Conservation (phyloP, 2,113 vertebrate species). For the Aphyosemion australe region DNA sequence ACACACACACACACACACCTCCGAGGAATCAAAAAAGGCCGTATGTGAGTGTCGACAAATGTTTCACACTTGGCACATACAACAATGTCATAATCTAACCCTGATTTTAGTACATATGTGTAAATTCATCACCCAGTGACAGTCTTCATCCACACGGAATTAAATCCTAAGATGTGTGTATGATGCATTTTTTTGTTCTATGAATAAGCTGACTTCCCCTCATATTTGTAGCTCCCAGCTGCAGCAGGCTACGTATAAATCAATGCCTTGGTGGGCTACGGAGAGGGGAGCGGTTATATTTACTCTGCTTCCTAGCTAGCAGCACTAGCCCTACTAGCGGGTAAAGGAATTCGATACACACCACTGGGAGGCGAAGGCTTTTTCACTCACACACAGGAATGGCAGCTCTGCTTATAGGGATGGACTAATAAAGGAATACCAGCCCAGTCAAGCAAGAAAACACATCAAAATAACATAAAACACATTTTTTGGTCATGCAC, state of each 20-base stretch:
- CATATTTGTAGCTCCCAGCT: slow-evolving; percentile 76
- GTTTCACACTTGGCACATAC: slow-evolving; percentile 23
- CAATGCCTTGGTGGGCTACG: slow-evolving; percentile 75
- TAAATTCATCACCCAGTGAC: slow-evolving; percentile 12
- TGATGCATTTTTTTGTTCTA: slow-evolving; percentile 72
- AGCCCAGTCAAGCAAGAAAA: slow-evolving; percentile 52
- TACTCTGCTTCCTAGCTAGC: slow-evolving; percentile 75
- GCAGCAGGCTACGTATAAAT: slow-evolving; percentile 74
- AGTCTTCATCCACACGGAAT: slow-evolving; percentile 64
- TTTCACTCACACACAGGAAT: slow-evolving; percentile 51
- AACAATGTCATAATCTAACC: slow-evolving; percentile 34
- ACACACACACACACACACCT: slow-evolving; percentile 23
- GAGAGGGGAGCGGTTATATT: slow-evolving; percentile 76
- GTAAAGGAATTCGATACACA: slow-evolving; percentile 75
- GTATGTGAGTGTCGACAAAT: slow-evolving; percentile 26
- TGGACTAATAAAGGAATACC: slow-evolving; percentile 66
- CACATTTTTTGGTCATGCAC: slow-evolving; percentile 37
- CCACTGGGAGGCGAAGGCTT: slow-evolving; percentile 63
- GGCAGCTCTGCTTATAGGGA: slow-evolving; percentile 61
- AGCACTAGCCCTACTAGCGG: slow-evolving; percentile 66
- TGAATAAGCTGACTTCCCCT: slow-evolving; percentile 74
- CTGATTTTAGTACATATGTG: slow-evolving; percentile 42
- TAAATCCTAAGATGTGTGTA: slow-evolving; percentile 67
- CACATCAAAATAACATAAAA: slow-evolving; percentile 58
- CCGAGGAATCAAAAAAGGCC: slow-evolving; percentile 16